Evolutionary conservation across 2,888 invertebrate genomes (phyloP).

Genomic region (Caenorhabditis panamensis): DNA sequence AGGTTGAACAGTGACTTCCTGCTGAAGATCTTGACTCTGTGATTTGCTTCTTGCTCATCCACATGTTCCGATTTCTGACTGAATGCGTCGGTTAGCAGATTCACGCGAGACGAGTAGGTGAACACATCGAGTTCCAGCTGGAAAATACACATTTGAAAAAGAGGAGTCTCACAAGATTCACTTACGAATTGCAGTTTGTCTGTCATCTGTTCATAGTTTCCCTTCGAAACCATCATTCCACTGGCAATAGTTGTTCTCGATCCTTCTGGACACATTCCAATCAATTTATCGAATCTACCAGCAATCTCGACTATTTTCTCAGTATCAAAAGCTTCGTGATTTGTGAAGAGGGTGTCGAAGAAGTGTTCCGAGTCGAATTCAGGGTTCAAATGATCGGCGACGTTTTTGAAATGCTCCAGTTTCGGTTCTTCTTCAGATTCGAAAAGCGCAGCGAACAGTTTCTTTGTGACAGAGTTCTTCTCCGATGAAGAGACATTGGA

Average conservation of each 20-base stretch:
- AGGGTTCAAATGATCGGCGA: background rate
- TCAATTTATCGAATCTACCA: conserved; percentile 30
- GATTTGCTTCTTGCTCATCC: conserved; percentile 14
- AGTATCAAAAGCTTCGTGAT: conserved; percentile 16
- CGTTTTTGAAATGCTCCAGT: conserved; percentile 17
- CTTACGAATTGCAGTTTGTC: conserved; percentile 25
- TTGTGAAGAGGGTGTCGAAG: conserved; percentile 14
- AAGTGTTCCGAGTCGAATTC: conserved; percentile 11
- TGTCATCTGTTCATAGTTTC: background rate
- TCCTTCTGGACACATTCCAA: conserved; percentile 4
- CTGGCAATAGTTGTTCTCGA: background rate
- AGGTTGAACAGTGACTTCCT: conserved; percentile 32
- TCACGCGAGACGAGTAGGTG: background rate
- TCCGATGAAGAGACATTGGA: background rate
- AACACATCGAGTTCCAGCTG: conserved; percentile 35
- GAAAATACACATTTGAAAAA: background rate
- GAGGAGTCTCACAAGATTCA: too few species aligned
- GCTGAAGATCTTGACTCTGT: conserved; percentile 12
- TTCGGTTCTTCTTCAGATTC: conserved; percentile 39
- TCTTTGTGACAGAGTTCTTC: background rate
- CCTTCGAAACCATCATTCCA: background rate
- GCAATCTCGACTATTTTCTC: conserved; percentile 18
- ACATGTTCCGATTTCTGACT: background rate
- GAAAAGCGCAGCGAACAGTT: conserved; percentile 28
- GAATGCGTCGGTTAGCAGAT: background rate